Percentiles rank a stretch among this genome's conserved stretches.
These are phyloP conservation scores for Dascyllus trimaculatus DNA, from an alignment of 2,113 vertebrate species.

Conservation along the genomic window DNA sequence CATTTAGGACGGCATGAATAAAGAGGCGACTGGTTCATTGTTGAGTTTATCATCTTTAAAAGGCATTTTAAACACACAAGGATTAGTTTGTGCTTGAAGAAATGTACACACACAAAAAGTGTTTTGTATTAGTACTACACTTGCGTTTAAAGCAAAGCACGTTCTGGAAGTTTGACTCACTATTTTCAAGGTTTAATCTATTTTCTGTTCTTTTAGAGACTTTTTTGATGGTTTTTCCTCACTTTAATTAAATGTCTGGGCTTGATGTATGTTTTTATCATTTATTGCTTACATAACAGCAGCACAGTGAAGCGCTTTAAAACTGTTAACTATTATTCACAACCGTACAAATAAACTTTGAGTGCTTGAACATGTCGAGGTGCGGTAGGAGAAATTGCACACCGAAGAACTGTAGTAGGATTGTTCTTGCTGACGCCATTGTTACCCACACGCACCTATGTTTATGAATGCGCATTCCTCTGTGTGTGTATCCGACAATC, in stretches of 20 bases:
- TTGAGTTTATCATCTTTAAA: neutral
- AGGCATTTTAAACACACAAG: neutral
- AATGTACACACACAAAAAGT: neutral
- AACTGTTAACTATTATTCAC: neutral
- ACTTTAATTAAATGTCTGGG: conserved; percentile 1
- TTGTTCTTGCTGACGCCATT: neutral
- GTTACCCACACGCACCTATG: neutral
- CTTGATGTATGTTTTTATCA: neutral
- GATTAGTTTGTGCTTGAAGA: conserved; percentile 5
- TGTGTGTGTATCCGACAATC: neutral
- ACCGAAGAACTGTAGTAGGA: neutral
- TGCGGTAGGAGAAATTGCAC: neutral
- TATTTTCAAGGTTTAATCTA: neutral
- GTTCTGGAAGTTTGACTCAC: too few species aligned
- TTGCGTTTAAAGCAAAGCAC: neutral
- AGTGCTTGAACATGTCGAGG: neutral
- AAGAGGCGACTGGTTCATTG: neutral
- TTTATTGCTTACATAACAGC: conserved; percentile 10
- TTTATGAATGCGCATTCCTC: neutral
- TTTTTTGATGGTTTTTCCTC: conserved; percentile 1
- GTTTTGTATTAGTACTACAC: neutral
- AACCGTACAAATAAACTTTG: neutral
- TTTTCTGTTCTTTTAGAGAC: conserved; percentile 18
- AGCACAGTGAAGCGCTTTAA: neutral
- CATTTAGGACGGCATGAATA: neutral